Percentiles rank a stretch among this genome's conserved stretches.
Evolutionary conservation across 2,888 invertebrate genomes (phyloP).

Genomic region (Lamellibrachia satsuma): DNA sequence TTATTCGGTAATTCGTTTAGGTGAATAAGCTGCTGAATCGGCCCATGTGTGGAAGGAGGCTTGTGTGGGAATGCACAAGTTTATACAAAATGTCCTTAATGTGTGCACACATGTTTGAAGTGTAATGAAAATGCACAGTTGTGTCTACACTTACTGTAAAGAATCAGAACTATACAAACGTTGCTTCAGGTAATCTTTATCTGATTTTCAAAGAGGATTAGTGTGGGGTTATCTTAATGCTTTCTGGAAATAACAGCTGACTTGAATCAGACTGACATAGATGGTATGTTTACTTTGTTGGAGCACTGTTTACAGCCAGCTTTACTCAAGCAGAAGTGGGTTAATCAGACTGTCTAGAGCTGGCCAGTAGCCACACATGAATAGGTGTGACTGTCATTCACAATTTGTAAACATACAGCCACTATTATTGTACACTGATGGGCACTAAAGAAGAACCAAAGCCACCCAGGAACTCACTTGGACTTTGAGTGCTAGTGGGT

Average conservation of each 20-base stretch:
- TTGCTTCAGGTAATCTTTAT: not conserved
- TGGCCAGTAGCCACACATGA: not conserved
- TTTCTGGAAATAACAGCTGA: conserved; percentile 6
- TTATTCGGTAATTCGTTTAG: too few species aligned
- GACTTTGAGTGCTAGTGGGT: too few species aligned
- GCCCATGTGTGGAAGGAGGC: too few species aligned
- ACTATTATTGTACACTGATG: not conserved
- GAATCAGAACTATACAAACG: not conserved
- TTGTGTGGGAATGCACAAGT: too few species aligned
- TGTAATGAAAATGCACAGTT: not conserved
- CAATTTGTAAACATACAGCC: not conserved
- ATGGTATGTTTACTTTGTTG: conserved; percentile 17
- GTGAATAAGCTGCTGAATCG: too few species aligned
- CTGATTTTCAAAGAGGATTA: too few species aligned
- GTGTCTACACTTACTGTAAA: not conserved
- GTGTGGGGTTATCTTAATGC: not conserved
- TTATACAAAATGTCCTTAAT: too few species aligned
- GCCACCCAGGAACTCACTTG: too few species aligned
- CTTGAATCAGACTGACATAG: not conserved
- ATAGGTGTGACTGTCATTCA: not conserved
- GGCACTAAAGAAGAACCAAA: not conserved
- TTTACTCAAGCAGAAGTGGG: conserved; percentile 14
- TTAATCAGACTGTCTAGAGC: not conserved
- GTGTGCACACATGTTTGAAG: not conserved
- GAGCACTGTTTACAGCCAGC: conserved; percentile 5